Percentiles rank a stretch among this genome's conserved stretches.
Evolutionary conservation across 2,888 invertebrate genomes (phyloP).

Genomic region (Drosophila multiciliata): DNA sequence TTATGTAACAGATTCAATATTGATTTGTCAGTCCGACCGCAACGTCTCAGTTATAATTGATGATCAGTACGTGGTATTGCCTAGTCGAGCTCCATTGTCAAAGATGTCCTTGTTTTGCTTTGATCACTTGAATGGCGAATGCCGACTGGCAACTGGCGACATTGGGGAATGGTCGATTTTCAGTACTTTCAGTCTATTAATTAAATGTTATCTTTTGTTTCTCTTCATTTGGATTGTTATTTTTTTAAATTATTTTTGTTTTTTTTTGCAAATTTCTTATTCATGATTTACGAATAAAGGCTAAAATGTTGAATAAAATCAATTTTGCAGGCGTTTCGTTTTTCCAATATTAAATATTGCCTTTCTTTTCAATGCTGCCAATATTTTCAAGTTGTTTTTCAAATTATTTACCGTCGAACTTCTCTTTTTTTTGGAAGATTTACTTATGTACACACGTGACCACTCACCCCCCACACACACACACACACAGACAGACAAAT

Average conservation of each 20-base stretch:
- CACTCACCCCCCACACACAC: too few species aligned
- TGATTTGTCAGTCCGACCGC: background rate
- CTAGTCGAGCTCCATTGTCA: background rate
- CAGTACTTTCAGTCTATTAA: conserved; percentile 14
- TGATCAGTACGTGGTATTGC: background rate
- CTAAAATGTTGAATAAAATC: conserved; percentile 2
- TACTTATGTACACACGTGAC: background rate
- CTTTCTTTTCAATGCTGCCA: conserved; percentile 10
- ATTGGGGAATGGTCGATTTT: background rate
- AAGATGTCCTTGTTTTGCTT: background rate
- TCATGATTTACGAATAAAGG: conserved; percentile 14
- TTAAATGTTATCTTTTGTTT: conserved; percentile 2
- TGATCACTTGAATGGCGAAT: background rate
- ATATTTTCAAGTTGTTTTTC: conserved; percentile 3
- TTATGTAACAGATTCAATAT: background rate
- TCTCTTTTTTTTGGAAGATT: background rate
- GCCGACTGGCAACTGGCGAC: background rate
- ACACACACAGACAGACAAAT: background rate
- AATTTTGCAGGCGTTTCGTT: conserved; percentile 7
- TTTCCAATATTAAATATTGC: conserved; percentile 1
- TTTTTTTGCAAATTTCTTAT: conserved; percentile 4
- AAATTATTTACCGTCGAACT: background rate
- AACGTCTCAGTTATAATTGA: background rate
- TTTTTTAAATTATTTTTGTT: background rate
- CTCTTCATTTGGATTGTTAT: background rate